Percentiles rank a stretch among this genome's conserved stretches.
phyloP scores from a whole-genome alignment of 2,797 vertebrate species.

The Oreochromis mossambicus region DNA sequence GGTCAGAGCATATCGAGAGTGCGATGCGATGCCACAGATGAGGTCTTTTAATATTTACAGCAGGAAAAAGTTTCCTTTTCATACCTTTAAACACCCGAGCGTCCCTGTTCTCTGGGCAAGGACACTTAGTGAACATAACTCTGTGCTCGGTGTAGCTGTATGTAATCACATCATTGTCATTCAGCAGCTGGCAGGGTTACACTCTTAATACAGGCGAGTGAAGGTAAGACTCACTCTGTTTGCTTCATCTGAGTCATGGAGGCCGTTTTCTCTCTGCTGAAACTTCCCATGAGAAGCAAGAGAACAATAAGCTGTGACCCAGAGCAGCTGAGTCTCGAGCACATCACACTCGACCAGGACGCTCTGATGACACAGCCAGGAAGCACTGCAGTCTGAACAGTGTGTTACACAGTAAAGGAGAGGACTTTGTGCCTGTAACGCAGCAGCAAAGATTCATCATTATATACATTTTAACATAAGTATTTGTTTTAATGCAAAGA shows the following conservation, averaged over 20 bases:
- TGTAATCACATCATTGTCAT: not conserved
- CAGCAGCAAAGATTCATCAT: not conserved
- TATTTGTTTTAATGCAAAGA: not conserved
- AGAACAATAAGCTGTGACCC: not conserved
- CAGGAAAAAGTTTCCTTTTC: not conserved
- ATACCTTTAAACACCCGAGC: not conserved
- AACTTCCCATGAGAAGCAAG: conserved; percentile 1
- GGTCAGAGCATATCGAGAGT: not conserved
- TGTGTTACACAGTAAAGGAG: not conserved
- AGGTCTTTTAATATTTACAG: not conserved
- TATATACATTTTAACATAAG: not conserved
- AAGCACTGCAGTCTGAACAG: not conserved
- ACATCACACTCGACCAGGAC: not conserved
- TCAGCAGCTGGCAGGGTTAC: not conserved
- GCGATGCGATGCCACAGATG: not conserved
- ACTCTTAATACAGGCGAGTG: not conserved
- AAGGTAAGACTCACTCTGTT: not conserved
- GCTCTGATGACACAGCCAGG: not conserved
- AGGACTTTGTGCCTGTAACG: not conserved
- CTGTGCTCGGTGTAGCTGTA: not conserved
- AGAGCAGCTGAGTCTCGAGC: not conserved
- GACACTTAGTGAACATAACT: not conserved
- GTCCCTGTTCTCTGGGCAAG: not conserved
- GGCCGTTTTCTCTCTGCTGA: not conserved
- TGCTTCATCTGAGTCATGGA: conserved; percentile 3